Evolutionary conservation across 1,140 invertebrate genomes (phyloP).

Genomic region (Cydia strobilella): DNA sequence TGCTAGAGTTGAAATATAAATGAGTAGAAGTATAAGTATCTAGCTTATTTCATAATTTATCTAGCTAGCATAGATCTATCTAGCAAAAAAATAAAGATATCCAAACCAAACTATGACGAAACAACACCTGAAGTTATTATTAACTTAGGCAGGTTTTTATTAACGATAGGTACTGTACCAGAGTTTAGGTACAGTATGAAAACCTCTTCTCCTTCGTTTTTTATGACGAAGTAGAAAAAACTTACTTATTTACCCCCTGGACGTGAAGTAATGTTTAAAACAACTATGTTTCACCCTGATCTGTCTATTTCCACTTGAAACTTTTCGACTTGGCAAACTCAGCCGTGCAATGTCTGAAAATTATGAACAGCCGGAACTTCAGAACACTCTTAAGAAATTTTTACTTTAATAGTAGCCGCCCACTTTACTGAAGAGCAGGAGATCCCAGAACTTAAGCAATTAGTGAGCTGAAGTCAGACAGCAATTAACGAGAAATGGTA

Average conservation of each 20-base stretch:
- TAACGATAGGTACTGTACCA: too few relatives aligned
- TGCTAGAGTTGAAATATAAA: neutral
- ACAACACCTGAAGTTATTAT: neutral
- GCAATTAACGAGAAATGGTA: constrained; percentile 76
- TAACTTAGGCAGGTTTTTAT: too few relatives aligned
- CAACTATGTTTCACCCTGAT: constrained; percentile 4
- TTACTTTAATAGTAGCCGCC: constrained; percentile 72
- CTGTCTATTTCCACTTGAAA: constrained; percentile 26
- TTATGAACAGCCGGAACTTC: constrained; percentile 63
- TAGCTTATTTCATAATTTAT: too few relatives aligned
- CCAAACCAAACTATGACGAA: neutral
- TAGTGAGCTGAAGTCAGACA: constrained; percentile 74
- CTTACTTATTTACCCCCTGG: too few relatives aligned
- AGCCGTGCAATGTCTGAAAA: constrained; percentile 43
- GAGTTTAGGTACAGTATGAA: neutral
- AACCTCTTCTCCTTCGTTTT: neutral
- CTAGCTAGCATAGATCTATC: too few relatives aligned
- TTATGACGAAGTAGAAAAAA: too few relatives aligned
- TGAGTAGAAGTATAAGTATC: too few relatives aligned
- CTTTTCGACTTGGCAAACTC: constrained; percentile 46
- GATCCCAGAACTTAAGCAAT: constrained; percentile 77
- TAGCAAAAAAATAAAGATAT: neutral
- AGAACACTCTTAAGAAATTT: constrained; percentile 71
- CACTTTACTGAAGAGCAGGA: constrained; percentile 68
- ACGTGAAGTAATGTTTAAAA: constrained; percentile 8